Percentiles rank a stretch among this genome's conserved stretches.
These are phyloP conservation scores for Nemotelus pantherinus DNA, from an alignment of 2,888 invertebrate species.

Conservation along the genomic window DNA sequence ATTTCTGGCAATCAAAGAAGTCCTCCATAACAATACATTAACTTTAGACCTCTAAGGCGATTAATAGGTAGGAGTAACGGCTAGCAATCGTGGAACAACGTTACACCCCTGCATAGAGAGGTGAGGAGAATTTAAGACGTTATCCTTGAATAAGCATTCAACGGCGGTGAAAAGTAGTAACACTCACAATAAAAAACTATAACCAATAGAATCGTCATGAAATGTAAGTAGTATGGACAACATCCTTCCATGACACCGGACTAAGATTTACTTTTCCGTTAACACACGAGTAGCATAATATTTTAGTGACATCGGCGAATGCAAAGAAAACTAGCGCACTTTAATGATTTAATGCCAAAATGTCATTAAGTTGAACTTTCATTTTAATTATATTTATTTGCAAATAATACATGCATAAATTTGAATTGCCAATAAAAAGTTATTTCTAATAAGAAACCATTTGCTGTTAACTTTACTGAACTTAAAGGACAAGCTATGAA, in stretches of 20 bases:
- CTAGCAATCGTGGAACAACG: slow-evolving; percentile 12
- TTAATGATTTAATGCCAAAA: too few species aligned
- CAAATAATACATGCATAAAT: too few species aligned
- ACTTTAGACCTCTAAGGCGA: neutral
- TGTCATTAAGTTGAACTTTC: too few species aligned
- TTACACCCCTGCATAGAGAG: neutral
- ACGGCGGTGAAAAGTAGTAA: neutral
- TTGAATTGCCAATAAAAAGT: too few species aligned
- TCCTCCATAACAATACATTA: slow-evolving; percentile 20
- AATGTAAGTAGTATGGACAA: slow-evolving; percentile 16
- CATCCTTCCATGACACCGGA: neutral
- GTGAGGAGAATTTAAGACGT: neutral
- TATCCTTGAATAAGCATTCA: slow-evolving; percentile 19
- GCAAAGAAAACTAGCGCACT: too few species aligned
- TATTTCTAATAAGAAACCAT: too few species aligned
- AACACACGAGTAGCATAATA: too few species aligned
- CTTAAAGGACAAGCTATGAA: too few species aligned
- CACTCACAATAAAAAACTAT: slow-evolving; percentile 10
- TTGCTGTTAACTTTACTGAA: too few species aligned
- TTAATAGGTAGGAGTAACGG: slow-evolving; percentile 26
- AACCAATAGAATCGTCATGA: neutral
- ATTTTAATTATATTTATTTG: too few species aligned
- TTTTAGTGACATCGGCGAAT: too few species aligned
- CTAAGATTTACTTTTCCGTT: too few species aligned
- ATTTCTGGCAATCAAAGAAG: slow-evolving; percentile 13